Conservation (phyloP, 2,113 vertebrate species). For the Paradoxurus hermaphroditus region DNA sequence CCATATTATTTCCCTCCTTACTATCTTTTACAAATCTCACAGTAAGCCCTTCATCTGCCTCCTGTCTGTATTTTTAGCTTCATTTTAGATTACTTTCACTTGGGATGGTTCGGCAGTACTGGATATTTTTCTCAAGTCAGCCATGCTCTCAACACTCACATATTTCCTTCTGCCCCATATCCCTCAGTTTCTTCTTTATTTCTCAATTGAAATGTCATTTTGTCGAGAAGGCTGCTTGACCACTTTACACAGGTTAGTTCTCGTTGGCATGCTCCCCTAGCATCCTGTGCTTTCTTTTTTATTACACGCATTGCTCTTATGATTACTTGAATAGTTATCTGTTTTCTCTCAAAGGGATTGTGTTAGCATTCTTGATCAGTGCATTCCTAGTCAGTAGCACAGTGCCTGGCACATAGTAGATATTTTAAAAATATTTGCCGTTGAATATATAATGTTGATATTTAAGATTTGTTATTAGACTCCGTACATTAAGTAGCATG, state of each 20-base stretch:
- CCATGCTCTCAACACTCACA: neutral
- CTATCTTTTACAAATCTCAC: neutral
- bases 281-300: neutral
- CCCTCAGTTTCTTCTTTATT: neutral
- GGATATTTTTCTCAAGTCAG: neutral
- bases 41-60: neutral
- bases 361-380: slow-evolving; percentile 2
- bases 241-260: neutral
- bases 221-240: neutral
- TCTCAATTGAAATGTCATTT: neutral
- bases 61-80: neutral
- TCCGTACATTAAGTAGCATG: neutral
- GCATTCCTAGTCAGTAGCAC: neutral
- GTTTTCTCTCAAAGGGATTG: neutral
- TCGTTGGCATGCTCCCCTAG: neutral
- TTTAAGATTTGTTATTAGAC: neutral
- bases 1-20: neutral
- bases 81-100: neutral
- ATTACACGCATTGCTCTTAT: neutral
- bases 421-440: neutral
- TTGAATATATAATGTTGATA: neutral
- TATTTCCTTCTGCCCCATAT: neutral
- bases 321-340: neutral
- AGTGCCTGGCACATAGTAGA: neutral
- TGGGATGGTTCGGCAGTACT: neutral